Evolutionary conservation across 2,797 vertebrate species (phyloP).

Genomic region (Distichodus sexfasciatus): DNA sequence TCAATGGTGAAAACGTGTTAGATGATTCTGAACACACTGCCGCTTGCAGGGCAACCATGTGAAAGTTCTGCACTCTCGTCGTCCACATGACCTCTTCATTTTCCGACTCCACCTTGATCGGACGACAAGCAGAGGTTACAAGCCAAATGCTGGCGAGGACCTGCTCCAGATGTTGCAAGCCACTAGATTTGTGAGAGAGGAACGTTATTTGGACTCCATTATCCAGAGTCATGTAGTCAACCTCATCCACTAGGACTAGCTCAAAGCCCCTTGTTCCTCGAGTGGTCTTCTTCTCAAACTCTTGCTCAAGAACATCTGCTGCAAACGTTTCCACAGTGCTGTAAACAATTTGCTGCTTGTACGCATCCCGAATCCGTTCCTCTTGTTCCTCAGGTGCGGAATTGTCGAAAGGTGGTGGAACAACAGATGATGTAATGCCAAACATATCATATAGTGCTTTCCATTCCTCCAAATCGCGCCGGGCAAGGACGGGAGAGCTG

Average conservation of each 20-base stretch:
- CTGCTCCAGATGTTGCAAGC: conserved; percentile 49
- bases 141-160: conserved; percentile 53
- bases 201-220: conserved; percentile 59
- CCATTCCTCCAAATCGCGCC: conserved; percentile 53
- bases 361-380: conserved; percentile 29
- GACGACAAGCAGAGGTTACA: conserved; percentile 45
- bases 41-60: conserved; percentile 37
- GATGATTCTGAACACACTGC: conserved; percentile 29
- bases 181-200: conserved; percentile 51
- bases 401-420: conserved; percentile 35
- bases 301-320: conserved; percentile 52
- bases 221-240: conserved; percentile 61
- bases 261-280: conserved; percentile 46
- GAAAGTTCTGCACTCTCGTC: conserved; percentile 50
- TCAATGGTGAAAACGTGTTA: conserved; percentile 18
- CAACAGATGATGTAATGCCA: conserved; percentile 46
- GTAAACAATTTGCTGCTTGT: conserved; percentile 49
- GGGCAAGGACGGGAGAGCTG: conserved; percentile 51
- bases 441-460: conserved; percentile 43
- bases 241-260: conserved; percentile 57
- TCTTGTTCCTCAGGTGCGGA: conserved; percentile 20
- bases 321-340: conserved; percentile 54
- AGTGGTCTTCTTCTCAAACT: conserved; percentile 54
- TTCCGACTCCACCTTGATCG: conserved; percentile 48
- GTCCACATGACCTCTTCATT: conserved; percentile 49